Evolutionary conservation across 2,888 invertebrate species (phyloP).

Genomic region (Nymphalis c-album): DNA sequence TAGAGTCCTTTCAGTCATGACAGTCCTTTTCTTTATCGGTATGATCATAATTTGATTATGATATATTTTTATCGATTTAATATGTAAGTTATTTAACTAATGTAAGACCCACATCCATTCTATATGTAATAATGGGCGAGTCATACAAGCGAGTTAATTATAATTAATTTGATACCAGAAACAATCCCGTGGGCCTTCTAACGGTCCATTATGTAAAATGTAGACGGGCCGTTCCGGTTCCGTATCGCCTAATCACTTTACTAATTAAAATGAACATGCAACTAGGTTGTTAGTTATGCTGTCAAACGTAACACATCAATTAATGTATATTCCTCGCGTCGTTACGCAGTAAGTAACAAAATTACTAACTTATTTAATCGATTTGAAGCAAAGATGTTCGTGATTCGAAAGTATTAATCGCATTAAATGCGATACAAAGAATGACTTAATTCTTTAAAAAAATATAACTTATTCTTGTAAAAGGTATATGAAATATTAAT

Average conservation of each 20-base stretch:
- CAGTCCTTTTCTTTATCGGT: too few relatives aligned
- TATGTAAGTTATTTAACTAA: too few relatives aligned
- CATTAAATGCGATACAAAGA: too few relatives aligned
- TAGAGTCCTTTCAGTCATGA: too few relatives aligned
- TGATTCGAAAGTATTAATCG: too few relatives aligned
- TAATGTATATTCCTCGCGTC: slow-evolving; percentile 26
- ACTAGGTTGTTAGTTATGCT: slow-evolving; percentile 47
- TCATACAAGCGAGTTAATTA: slow-evolving; percentile 8
- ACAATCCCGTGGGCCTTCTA: slow-evolving; percentile 32
- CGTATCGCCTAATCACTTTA: slow-evolving; percentile 35
- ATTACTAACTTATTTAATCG: not conserved
- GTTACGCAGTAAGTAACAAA: slow-evolving; percentile 15
- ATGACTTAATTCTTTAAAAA: too few relatives aligned
- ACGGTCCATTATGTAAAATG: slow-evolving; percentile 33
- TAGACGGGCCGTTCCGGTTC: slow-evolving; percentile 38
- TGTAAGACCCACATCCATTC: not conserved
- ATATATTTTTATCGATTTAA: too few relatives aligned
- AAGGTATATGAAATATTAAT: too few relatives aligned
- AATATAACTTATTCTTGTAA: too few relatives aligned
- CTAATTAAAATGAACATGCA: slow-evolving; percentile 55
- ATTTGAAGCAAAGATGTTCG: too few relatives aligned
- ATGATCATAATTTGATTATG: too few relatives aligned
- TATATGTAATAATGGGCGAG: not conserved
- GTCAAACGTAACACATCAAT: slow-evolving; percentile 49
- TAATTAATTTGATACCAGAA: slow-evolving; percentile 33